phyloP scores from a whole-genome alignment of 2,888 invertebrate species.

The Philonicus albiceps region DNA sequence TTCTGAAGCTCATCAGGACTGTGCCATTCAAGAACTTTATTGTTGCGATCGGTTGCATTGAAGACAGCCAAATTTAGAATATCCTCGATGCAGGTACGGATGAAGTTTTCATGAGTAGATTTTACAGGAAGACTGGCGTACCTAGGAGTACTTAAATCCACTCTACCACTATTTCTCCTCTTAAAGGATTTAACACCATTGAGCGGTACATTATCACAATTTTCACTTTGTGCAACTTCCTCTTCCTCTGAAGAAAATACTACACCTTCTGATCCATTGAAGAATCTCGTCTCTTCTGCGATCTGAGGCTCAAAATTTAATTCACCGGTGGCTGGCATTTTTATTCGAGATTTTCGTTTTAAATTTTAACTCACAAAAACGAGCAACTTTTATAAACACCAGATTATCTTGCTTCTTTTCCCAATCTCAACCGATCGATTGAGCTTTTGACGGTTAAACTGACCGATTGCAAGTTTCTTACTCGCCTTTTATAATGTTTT shows the following conservation, averaged over 20 bases:
- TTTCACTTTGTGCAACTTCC: neutral
- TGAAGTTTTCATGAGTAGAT: conserved; percentile 73
- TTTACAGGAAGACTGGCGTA: conserved; percentile 69
- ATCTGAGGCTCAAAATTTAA: conserved; percentile 49
- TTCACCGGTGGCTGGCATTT: conserved; percentile 58
- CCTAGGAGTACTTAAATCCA: neutral
- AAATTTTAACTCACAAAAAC: neutral
- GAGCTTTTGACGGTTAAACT: conserved; percentile 36
- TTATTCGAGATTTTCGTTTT: conserved; percentile 36
- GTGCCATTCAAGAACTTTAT: conserved; percentile 83
- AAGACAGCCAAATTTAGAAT: conserved; percentile 80
- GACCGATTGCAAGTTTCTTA: neutral
- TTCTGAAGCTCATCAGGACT: conserved; percentile 76
- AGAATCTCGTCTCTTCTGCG: conserved; percentile 46
- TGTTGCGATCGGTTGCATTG: conserved; percentile 73
- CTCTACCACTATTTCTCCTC: neutral
- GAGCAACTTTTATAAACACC: neutral
- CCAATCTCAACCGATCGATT: conserved; percentile 65
- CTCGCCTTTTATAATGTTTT: conserved; percentile 39
- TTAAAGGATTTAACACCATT: neutral
- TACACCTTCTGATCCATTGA: conserved; percentile 7
- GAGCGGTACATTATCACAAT: neutral
- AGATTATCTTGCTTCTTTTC: neutral
- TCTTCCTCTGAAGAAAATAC: neutral
- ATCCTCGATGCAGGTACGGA: conserved; percentile 74